These are phyloP conservation scores for Drosophila takahashii DNA, from an alignment of 1,140 invertebrate genomes.

Conservation along the genomic window DNA sequence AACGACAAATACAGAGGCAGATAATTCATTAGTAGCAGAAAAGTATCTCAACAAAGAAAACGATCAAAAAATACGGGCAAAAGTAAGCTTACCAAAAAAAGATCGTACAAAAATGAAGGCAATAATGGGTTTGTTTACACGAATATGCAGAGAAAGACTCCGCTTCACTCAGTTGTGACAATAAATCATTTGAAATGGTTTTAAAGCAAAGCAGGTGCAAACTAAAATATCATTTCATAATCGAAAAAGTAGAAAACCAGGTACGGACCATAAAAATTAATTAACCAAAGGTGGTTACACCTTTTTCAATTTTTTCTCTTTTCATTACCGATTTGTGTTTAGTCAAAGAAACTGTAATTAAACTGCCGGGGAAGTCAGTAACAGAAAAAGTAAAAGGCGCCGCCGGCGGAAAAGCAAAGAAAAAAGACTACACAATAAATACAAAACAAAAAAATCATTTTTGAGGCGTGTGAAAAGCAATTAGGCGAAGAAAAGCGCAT, in stretches of 20 bases:
- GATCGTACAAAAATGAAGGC: slow-evolving; percentile 31
- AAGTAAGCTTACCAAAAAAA: slow-evolving; percentile 23
- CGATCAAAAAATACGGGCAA: slow-evolving; percentile 20
- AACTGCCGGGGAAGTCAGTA: slow-evolving; percentile 44
- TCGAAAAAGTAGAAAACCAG: slow-evolving; percentile 30
- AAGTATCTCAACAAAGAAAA: slow-evolving; percentile 16
- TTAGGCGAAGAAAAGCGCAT: slow-evolving; percentile 42
- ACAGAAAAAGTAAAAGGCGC: slow-evolving; percentile 58
- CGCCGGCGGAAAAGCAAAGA: slow-evolving; percentile 55
- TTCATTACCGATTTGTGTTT: slow-evolving; percentile 43
- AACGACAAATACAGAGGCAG: slow-evolving; percentile 39
- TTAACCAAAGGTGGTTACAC: slow-evolving; percentile 65
- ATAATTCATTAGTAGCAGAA: slow-evolving; percentile 63
- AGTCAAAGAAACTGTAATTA: slow-evolving; percentile 61
- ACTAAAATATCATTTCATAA: slow-evolving; percentile 53
- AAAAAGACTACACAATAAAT: slow-evolving; percentile 35
- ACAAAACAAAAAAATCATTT: slow-evolving; percentile 44
- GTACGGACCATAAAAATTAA: slow-evolving; percentile 56
- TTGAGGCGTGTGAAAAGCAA: slow-evolving; percentile 60
- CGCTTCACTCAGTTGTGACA: slow-evolving; percentile 39
- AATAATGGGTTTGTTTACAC: slow-evolving; percentile 75
- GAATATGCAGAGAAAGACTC: slow-evolving; percentile 20
- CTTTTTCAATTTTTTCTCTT: slow-evolving; percentile 36
- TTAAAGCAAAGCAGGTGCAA: slow-evolving; percentile 24
- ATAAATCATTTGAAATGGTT: slow-evolving; percentile 34